A percentile compares a stretch with the other conserved stretches of the same genome.
phyloP scores from a whole-genome alignment of 2,797 vertebrate species.

The Hydrophis major region DNA sequence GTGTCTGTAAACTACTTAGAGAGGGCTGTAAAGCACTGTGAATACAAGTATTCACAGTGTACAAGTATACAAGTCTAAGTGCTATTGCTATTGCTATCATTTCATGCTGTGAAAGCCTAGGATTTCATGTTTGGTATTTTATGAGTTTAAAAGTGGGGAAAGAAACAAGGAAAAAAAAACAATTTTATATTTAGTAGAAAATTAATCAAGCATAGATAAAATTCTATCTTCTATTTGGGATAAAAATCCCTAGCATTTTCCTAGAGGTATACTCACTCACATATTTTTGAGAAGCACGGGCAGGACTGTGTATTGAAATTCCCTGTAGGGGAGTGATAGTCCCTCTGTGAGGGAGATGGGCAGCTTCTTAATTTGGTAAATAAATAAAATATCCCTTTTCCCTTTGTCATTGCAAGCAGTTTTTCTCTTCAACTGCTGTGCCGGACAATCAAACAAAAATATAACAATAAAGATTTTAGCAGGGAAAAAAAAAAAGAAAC shows the following conservation, averaged over 20 bases:
- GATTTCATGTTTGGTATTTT: neutral
- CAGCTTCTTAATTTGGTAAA: neutral
- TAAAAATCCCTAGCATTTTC: neutral
- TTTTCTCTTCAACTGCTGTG: constrained; percentile 67
- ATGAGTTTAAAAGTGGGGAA: neutral
- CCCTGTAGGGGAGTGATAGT: neutral
- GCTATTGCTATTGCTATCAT: neutral
- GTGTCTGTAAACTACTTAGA: neutral
- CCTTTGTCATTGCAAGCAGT: constrained; percentile 60
- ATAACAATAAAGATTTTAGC: constrained; percentile 69
- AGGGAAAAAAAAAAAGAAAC: constrained; percentile 3
- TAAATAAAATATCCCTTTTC: constrained; percentile 28
- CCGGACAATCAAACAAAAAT: constrained; percentile 70
- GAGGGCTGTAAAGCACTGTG: neutral
- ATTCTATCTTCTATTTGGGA: constrained; percentile 57
- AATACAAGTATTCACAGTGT: neutral
- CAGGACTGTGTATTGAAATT: constrained; percentile 43
- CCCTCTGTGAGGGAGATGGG: neutral
- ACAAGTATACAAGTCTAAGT: neutral
- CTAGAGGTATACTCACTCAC: neutral
- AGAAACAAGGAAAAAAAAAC: neutral
- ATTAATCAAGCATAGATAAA: neutral
- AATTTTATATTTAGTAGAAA: neutral
- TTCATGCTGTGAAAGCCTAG: neutral
- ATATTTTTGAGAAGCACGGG: neutral